phyloP scores from a whole-genome alignment of 2,113 vertebrate species.

The Clarias macrocephalus region DNA sequence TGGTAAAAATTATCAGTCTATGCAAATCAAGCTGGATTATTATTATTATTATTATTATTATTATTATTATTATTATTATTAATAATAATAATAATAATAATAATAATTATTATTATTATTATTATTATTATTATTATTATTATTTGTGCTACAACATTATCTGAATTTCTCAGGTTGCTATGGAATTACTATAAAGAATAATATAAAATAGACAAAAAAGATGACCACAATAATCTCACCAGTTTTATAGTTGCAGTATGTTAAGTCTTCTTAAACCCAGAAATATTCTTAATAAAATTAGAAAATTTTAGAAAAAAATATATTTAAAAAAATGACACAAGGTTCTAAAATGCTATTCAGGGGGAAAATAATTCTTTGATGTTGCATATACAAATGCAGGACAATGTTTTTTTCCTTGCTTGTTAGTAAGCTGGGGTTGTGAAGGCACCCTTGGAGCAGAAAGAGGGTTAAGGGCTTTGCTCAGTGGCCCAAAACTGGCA shows the following conservation, averaged over 20 bases:
- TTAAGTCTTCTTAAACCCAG: not conserved
- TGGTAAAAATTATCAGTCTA: not conserved
- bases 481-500: constrained; percentile 22
- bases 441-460: not conserved
- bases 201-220: not conserved
- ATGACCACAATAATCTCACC: not conserved
- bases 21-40: not conserved
- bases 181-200: not conserved
- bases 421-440: constrained; percentile 1
- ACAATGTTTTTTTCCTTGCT: not conserved
- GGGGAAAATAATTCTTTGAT: not conserved
- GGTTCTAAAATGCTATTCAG: not conserved
- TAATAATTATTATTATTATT: no score
- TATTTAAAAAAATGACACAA: not conserved
- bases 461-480: not conserved
- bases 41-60: not conserved
- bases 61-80: not conserved
- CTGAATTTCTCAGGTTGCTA: not conserved
- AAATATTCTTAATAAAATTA: no score
- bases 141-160: not conserved
- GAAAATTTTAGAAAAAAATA: no score
- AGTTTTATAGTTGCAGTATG: not conserved
- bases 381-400: not conserved
- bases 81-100: no score
- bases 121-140: not conserved